These are phyloP conservation scores for Lonchura striata DNA, from an alignment of 2,113 vertebrate genomes.

Conservation along the genomic window DNA sequence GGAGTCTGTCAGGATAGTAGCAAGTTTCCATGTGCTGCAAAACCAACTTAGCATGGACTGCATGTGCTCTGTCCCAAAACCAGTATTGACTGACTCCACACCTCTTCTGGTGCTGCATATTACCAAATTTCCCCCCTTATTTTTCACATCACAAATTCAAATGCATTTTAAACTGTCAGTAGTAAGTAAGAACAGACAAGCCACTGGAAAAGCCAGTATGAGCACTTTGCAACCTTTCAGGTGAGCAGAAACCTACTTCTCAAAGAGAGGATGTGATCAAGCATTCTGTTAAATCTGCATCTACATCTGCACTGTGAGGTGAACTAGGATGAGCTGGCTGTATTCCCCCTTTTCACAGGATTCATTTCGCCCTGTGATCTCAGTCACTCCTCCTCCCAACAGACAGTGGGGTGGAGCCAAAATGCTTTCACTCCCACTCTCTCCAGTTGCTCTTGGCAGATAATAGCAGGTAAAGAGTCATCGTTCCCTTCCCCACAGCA, in stretches of 20 bases:
- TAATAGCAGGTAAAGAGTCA: background rate
- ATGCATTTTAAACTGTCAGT: background rate
- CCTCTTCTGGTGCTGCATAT: background rate
- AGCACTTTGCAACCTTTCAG: background rate
- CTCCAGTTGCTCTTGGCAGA: background rate
- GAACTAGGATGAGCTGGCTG: background rate
- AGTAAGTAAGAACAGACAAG: background rate
- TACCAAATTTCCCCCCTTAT: background rate
- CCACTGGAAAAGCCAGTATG: background rate
- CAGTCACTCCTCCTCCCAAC: background rate
- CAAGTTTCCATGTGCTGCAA: background rate
- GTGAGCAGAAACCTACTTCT: background rate
- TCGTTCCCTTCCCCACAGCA: fast-evolving
- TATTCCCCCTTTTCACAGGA: background rate
- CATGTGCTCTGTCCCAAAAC: background rate
- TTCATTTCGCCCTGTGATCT: background rate
- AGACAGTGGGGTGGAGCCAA: background rate
- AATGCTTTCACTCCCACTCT: background rate
- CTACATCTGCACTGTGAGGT: background rate
- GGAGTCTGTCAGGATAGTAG: background rate
- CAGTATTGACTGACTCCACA: background rate
- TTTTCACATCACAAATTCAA: background rate
- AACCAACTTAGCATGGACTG: background rate
- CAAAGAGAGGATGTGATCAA: background rate
- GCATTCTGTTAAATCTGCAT: background rate